Percentiles rank a stretch among this genome's conserved stretches.
Evolutionary conservation across 2,797 vertebrate species (phyloP).

Genomic region (Hydrophis major): DNA sequence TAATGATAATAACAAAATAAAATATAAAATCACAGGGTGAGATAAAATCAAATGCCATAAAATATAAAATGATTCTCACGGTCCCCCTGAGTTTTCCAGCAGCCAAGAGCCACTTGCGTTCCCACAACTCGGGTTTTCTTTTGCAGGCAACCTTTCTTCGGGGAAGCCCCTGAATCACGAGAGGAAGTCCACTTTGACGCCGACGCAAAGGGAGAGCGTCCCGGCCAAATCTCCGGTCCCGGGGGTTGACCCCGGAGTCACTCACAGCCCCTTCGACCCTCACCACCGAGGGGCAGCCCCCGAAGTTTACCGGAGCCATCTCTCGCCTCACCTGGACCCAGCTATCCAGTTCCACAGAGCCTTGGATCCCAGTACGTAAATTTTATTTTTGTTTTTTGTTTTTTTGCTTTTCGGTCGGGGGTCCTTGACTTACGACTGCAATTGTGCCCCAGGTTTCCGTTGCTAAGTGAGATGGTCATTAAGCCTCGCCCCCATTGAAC

Average conservation of each 20-base stretch:
- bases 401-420: neutral
- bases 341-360: conserved; percentile 88
- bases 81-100: neutral
- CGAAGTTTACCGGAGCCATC: conserved; percentile 87
- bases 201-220: conserved; percentile 89
- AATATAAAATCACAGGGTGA: too few relatives aligned
- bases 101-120: neutral
- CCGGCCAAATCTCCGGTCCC: conserved; percentile 92
- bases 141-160: conserved; percentile 79
- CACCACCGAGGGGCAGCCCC: conserved; percentile 84
- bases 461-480: neutral
- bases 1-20: too few relatives aligned
- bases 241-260: conserved; percentile 81
- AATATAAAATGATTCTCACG: too few relatives aligned
- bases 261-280: conserved; percentile 92
- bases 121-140: neutral
- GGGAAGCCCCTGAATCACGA: conserved; percentile 87
- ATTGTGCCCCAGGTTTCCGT: neutral
- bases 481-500: neutral
- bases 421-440: neutral
- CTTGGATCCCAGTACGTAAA: conserved; percentile 85
- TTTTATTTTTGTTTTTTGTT: too few relatives aligned
- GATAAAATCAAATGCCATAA: too few relatives aligned
- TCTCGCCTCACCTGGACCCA: conserved; percentile 89
- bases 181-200: conserved; percentile 89